phyloP scores from a whole-genome alignment of 1,140 invertebrate genomes.

The Aphidius ervi region DNA sequence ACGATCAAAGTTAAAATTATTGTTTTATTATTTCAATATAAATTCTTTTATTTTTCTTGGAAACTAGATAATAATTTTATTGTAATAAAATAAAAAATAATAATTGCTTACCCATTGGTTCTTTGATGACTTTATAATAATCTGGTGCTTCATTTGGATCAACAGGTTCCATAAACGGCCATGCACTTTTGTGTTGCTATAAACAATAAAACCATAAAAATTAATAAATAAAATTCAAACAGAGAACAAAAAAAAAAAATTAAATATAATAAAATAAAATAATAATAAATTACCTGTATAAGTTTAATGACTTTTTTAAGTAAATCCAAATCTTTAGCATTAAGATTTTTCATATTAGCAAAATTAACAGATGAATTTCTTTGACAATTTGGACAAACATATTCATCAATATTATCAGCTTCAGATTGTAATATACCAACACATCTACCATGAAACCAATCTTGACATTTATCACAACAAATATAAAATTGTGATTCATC shows the following conservation, averaged over 20 bases:
- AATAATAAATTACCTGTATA: conserved; percentile 65
- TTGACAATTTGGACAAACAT: conserved; percentile 94
- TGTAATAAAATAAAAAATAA: not conserved
- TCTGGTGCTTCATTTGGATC: conserved; percentile 92
- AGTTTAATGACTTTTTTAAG: conserved; percentile 83
- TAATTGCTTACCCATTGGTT: conserved; percentile 86
- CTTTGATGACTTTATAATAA: conserved; percentile 96
- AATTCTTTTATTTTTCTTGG: not conserved
- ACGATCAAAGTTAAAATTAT: not conserved
- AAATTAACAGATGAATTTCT: conserved; percentile 81
- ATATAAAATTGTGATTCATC: conserved; percentile 98
- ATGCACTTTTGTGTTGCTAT: conserved; percentile 84
- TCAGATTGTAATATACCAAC: conserved; percentile 93
- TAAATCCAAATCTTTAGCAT: conserved; percentile 76
- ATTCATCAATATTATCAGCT: conserved; percentile 92
- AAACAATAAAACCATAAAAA: conserved; percentile 26
- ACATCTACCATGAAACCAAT: conserved; percentile 98
- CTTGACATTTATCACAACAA: conserved; percentile 95
- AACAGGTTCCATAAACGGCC: conserved; percentile 96
- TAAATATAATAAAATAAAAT: not conserved
- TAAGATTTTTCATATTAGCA: conserved; percentile 85
- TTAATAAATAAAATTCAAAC: conserved; percentile 1
- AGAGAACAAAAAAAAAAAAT: no score
- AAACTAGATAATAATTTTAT: not conserved
- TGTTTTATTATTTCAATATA: not conserved